Evolutionary conservation across 2,888 invertebrate genomes (phyloP).

Genomic region (Eurytoma californica): DNA sequence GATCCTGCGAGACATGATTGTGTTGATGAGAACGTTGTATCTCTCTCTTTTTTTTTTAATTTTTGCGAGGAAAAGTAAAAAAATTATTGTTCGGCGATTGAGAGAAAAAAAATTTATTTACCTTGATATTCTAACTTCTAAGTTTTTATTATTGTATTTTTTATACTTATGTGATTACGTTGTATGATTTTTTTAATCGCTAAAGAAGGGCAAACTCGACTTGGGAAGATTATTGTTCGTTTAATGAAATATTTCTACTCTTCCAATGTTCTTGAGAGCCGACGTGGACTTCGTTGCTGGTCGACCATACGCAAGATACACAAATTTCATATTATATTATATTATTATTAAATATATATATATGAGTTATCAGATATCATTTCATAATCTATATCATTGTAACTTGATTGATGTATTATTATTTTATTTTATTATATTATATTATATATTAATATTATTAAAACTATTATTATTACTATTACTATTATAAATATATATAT

Average conservation of each 20-base stretch:
- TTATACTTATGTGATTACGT: slow-evolving; percentile 11
- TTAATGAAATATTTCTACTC: slow-evolving; percentile 39
- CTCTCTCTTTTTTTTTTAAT: no score
- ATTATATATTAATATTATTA: slow-evolving; percentile 48
- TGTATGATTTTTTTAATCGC: slow-evolving; percentile 7
- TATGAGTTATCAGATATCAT: slow-evolving; percentile 44
- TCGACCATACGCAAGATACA: slow-evolving; percentile 52
- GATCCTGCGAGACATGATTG: no score
- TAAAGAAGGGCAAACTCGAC: slow-evolving; percentile 45
- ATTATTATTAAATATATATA: slow-evolving; percentile 44
- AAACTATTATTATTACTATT: slow-evolving; percentile 48
- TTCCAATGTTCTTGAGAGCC: slow-evolving; percentile 55
- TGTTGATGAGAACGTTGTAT: no score
- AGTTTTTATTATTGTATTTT: slow-evolving; percentile 10
- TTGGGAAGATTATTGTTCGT: slow-evolving; percentile 39
- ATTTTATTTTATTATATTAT: slow-evolving; percentile 42
- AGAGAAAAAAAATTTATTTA: neutral
- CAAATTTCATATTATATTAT: slow-evolving; percentile 43
- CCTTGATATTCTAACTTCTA: neutral
- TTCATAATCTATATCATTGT: slow-evolving; percentile 46
- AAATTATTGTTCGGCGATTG: no score
- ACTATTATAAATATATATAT: slow-evolving; percentile 38
- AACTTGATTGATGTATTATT: slow-evolving; percentile 51
- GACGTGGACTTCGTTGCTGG: slow-evolving; percentile 47
- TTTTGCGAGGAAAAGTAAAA: no score